Evolutionary conservation across 2,888 invertebrate genomes (phyloP), one percentile per base, ranked within the genome.

Genomic region (Silvanus unidentatus): DNA sequence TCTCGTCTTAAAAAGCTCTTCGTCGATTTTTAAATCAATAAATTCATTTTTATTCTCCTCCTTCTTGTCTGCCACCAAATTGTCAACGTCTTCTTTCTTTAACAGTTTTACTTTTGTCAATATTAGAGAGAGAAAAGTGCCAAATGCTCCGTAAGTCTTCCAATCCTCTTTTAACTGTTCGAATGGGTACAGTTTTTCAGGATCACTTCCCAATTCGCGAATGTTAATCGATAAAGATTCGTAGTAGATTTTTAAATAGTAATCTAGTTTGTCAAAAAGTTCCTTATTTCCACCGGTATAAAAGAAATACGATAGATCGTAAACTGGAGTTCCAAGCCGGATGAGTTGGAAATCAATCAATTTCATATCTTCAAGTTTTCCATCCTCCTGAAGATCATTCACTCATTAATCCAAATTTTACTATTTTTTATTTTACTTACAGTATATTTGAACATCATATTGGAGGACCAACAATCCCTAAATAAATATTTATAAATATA

Each of bases 381-480:
- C 28, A 10, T 10, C 10, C 8, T 10, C 28, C 28, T 28, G 10
- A 8, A 28, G 10, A 8, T 9, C 28, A 28, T 9, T 9, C 8
- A 28, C 10, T 10, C 10, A 28, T 8, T 10, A 28, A 28, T 9
- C 8, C 10, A 9, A 10, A 9, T 28, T 9, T 10, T 8, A 28
- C 8, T 10, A 9, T 9, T 14, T 12, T 35, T 11, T 8, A 35
- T n/a, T n/a, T n/a, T 35, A n/a, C n/a, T 52, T 48, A 57, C 57
- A 38, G 48, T 30, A 32, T 54, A 53, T 44, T 51, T 48, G 40
- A 57, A 57, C 32, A 64, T 49, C 46, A 62, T 48, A 42, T 64
- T 64, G 41, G 62, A 62, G 22, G 55, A 58, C 64, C 62, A 64
- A 43, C 58, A 54, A 43, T 64, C 64, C 1, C 59, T 62, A 44